These are phyloP conservation scores for Zygogramma bicolorata DNA, from an alignment of 2,888 invertebrate species.

Conservation along the genomic window DNA sequence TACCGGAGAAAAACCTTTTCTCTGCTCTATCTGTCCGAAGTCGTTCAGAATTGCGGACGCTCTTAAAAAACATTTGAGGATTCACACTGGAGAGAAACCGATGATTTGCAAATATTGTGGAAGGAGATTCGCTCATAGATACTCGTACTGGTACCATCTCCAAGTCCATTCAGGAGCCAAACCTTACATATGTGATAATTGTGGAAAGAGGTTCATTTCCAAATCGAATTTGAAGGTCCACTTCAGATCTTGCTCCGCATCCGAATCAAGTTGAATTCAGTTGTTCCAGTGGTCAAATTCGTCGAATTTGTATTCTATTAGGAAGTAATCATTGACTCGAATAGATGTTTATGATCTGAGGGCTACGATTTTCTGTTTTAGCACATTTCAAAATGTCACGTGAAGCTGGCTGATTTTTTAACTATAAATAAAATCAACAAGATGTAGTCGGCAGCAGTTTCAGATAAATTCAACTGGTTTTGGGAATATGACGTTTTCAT, in stretches of 20 bases:
- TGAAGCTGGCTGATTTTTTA: too few relatives aligned
- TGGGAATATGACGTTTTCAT: too few relatives aligned
- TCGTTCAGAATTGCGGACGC: slow-evolving; percentile 68
- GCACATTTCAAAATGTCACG: too few relatives aligned
- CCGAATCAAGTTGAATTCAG: too few relatives aligned
- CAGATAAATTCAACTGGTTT: too few relatives aligned
- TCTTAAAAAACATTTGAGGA: slow-evolving; percentile 63
- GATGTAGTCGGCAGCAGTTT: too few relatives aligned
- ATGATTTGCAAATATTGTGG: slow-evolving; percentile 52
- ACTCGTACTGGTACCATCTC: slow-evolving; percentile 72
- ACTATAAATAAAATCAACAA: too few relatives aligned
- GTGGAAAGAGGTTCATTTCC: slow-evolving; percentile 59
- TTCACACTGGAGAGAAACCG: slow-evolving; percentile 55
- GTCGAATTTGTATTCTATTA: too few relatives aligned
- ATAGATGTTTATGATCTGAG: too few relatives aligned
- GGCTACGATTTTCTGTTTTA: too few relatives aligned
- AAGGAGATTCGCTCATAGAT: slow-evolving; percentile 66
- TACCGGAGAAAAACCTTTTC: slow-evolving; percentile 42
- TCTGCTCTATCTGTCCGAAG: slow-evolving; percentile 61
- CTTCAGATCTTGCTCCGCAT: slow-evolving; percentile 56
- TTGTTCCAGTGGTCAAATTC: too few relatives aligned
- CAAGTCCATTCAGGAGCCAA: slow-evolving; percentile 67
- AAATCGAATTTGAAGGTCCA: slow-evolving; percentile 60
- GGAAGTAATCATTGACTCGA: too few relatives aligned
- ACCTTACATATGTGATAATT: slow-evolving; percentile 57